Percentiles rank a stretch among this genome's conserved stretches.
Conservation (phyloP, 2,113 vertebrate species). For the Micromys minutus region DNA sequence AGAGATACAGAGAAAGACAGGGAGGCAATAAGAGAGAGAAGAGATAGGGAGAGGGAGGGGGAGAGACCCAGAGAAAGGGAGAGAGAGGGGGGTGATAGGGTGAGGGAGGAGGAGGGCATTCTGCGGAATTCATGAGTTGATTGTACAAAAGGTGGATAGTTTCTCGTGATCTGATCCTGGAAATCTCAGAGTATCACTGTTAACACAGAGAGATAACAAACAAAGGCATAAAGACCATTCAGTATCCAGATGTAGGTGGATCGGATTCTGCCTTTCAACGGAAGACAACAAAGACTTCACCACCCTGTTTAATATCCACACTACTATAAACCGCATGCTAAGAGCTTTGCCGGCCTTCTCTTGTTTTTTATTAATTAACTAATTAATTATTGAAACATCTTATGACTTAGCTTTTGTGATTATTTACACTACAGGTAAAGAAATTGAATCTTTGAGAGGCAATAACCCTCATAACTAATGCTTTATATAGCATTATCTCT, state of each 20-base stretch:
- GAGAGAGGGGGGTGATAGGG: background rate
- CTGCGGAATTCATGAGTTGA: background rate
- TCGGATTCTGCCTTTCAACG: background rate
- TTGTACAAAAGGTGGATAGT: background rate
- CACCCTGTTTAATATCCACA: background rate
- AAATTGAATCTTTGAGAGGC: slow-evolving; percentile 39
- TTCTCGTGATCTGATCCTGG: background rate
- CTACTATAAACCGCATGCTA: background rate
- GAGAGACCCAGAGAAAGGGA: background rate
- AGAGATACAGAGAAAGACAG: background rate
- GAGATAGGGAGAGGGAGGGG: background rate
- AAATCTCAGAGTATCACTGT: background rate
- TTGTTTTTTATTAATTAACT: too few relatives aligned
- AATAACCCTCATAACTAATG: background rate
- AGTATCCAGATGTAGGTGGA: background rate
- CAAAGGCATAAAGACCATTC: background rate
- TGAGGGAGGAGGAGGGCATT: background rate
- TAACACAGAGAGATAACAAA: background rate
- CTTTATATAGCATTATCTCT: background rate
- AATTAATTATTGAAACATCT: background rate
- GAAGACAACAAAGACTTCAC: background rate
- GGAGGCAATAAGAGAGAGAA: background rate
- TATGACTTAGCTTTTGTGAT: background rate
- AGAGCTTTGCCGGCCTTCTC: background rate
- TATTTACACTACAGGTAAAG: slow-evolving; percentile 29